Evolutionary conservation across 2,888 invertebrate species (phyloP).

Genomic region (Sphecodes monilicornis): DNA sequence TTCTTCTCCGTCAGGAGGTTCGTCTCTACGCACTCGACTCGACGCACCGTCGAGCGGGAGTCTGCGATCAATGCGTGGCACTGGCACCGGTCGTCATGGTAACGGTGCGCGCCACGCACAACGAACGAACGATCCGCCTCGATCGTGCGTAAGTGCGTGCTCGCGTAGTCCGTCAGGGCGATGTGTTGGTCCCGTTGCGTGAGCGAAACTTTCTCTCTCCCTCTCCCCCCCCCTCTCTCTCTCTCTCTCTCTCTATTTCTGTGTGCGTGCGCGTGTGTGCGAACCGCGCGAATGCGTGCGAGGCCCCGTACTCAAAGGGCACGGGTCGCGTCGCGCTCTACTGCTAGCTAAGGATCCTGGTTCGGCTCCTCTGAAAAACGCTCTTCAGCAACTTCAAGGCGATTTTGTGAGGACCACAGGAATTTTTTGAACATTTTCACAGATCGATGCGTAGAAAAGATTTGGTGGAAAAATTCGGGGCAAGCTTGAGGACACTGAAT

Average conservation of each 20-base stretch:
- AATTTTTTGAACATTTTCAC: not conserved
- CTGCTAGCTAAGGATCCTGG: conserved; percentile 31
- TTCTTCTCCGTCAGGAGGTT: conserved; percentile 67
- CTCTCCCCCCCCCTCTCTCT: not conserved
- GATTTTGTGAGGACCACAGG: not conserved
- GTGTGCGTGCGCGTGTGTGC: not conserved
- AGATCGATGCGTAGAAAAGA: not conserved
- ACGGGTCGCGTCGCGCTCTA: conserved; percentile 31
- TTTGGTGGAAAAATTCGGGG: not conserved
- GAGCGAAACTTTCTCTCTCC: not conserved
- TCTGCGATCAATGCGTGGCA: conserved; percentile 84
- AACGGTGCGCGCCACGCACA: conserved; percentile 81
- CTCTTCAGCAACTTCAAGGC: conserved; percentile 4
- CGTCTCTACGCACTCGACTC: conserved; percentile 77
- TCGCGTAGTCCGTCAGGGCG: conserved; percentile 34
- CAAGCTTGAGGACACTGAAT: not conserved
- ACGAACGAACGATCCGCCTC: conserved; percentile 79
- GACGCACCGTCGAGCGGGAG: conserved; percentile 81
- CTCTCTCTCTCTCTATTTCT: not conserved
- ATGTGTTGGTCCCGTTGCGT: conserved; percentile 4
- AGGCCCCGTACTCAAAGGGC: conserved; percentile 2
- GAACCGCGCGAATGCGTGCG: conserved; percentile 1
- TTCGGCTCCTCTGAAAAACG: conserved; percentile 36
- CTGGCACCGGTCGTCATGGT: conserved; percentile 82
- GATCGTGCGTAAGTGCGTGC: conserved; percentile 77